Percentiles rank a stretch among this genome's conserved stretches.
phyloP scores from a whole-genome alignment of 2,113 vertebrate species.

The Sinocyclocheilus anshuiensis region DNA sequence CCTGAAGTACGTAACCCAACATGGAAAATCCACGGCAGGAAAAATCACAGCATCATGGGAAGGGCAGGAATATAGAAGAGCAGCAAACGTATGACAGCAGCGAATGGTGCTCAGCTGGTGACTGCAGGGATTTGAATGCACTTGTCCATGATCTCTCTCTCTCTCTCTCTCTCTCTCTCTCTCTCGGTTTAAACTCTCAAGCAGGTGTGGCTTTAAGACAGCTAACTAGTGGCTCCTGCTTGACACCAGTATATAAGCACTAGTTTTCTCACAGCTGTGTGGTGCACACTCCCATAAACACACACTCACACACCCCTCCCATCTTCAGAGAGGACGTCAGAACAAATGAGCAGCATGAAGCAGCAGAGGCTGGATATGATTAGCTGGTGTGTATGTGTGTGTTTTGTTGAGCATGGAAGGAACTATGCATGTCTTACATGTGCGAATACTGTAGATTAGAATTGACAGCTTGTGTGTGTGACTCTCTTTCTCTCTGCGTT shows the following conservation, averaged over 20 bases:
- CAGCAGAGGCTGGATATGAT: constrained; percentile 48
- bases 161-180: constrained; percentile 36
- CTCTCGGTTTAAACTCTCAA: constrained; percentile 60
- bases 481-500: not conserved
- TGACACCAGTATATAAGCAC: constrained; percentile 72
- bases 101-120: constrained; percentile 62
- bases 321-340: constrained; percentile 9
- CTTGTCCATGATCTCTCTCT: constrained; percentile 51
- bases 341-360: constrained; percentile 18
- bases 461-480: not conserved
- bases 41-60: constrained; percentile 35
- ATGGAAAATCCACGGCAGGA: not conserved
- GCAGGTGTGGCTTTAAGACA: constrained; percentile 81
- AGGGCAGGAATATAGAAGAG: constrained; percentile 48
- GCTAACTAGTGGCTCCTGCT: constrained; percentile 72
- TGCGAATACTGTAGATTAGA: not conserved
- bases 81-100: constrained; percentile 38
- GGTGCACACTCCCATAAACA: constrained; percentile 32
- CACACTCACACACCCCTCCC: constrained; percentile 33
- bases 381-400: constrained; percentile 19
- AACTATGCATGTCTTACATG: constrained; percentile 8
- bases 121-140: constrained; percentile 69
- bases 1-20: not conserved
- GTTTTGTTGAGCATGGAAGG: constrained; percentile 1
- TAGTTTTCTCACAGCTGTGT: constrained; percentile 41